Evolutionary conservation across 2,113 vertebrate species (phyloP).

Genomic region (Synchiropus splendidus): DNA sequence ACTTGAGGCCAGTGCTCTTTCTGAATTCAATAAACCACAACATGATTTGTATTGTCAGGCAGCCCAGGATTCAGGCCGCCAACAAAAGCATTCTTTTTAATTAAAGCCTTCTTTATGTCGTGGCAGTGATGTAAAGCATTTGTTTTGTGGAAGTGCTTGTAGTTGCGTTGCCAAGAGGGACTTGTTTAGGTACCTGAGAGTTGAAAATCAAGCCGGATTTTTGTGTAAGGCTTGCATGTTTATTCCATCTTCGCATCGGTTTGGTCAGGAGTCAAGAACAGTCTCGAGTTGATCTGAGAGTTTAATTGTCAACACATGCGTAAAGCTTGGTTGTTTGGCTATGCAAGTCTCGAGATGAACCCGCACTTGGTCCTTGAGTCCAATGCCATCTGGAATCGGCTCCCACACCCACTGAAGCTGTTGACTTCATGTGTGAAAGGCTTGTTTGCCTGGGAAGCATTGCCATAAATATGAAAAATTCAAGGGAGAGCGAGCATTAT

Average conservation of each 20-base stretch:
- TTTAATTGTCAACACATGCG: too few species aligned
- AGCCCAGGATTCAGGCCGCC: constrained; percentile 11
- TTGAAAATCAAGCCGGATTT: background rate
- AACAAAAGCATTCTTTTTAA: constrained; percentile 26
- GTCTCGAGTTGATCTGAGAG: background rate
- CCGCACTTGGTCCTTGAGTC: too few species aligned
- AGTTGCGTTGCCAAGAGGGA: background rate
- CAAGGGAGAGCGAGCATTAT: too few species aligned
- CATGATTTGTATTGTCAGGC: constrained; percentile 34
- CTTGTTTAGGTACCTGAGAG: background rate
- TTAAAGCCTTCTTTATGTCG: constrained; percentile 1
- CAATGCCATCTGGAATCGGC: too few species aligned
- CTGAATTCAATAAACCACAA: constrained; percentile 23
- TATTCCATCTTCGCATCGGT: background rate
- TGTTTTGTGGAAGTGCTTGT: background rate
- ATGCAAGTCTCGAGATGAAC: too few species aligned
- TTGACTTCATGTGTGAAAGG: too few species aligned
- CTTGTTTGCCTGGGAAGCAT: too few species aligned
- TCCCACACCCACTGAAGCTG: too few species aligned
- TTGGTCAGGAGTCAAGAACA: background rate
- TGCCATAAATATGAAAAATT: too few species aligned
- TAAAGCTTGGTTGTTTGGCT: too few species aligned
- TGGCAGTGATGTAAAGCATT: background rate
- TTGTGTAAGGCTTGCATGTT: background rate
- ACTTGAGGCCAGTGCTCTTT: constrained; percentile 35